Evolutionary conservation across 2,113 vertebrate genomes (phyloP).

Genomic region (Helogale parvula): DNA sequence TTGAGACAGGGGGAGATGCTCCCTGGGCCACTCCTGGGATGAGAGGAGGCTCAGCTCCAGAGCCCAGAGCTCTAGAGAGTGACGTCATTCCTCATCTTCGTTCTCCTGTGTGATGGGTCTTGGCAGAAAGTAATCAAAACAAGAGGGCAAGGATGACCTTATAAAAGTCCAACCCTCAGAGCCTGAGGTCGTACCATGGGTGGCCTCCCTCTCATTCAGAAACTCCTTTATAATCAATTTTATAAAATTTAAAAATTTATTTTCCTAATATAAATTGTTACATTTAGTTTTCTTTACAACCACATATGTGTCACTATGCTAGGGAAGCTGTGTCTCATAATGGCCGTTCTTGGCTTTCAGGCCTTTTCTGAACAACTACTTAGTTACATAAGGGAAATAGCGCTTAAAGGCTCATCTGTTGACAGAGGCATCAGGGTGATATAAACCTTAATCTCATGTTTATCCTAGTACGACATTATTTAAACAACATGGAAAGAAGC

Average conservation of each 20-base stretch:
- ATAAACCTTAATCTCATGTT: constrained; percentile 7
- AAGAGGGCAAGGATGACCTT: neutral
- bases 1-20: neutral
- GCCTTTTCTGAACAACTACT: constrained; percentile 38
- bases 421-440: neutral
- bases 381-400: neutral
- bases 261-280: neutral
- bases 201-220: neutral
- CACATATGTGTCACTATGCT: neutral
- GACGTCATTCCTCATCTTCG: neutral
- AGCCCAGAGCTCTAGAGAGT: neutral
- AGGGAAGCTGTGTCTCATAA: neutral
- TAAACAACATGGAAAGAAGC: constrained; percentile 10
- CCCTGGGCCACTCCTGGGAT: neutral
- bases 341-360: neutral
- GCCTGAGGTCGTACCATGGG: too few species aligned
- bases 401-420: neutral
- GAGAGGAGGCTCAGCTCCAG: neutral
- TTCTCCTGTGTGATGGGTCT: neutral
- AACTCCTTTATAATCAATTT: neutral
- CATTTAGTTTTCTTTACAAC: neutral
- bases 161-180: neutral
- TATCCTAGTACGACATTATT: neutral
- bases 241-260: neutral
- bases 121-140: neutral